Evolutionary conservation across 64 coral and sea anemone species (phyloP).

Genomic region (Montipora capricornis): DNA sequence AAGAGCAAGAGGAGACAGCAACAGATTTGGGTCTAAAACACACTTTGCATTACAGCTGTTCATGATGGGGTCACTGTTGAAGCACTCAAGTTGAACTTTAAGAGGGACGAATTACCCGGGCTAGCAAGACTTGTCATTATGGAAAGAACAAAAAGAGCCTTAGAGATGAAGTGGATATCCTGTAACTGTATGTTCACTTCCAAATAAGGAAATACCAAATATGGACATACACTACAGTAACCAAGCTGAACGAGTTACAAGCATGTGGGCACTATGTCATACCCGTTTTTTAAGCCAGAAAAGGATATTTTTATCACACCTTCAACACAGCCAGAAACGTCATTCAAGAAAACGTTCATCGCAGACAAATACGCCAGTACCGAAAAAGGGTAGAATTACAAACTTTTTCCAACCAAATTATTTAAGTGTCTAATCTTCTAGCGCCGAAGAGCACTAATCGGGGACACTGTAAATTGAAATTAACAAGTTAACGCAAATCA

Average conservation of each 20-base stretch:
- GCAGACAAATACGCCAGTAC: not conserved
- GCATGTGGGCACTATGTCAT: not conserved
- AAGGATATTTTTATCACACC: not conserved
- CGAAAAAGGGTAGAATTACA: not conserved
- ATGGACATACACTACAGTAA: not conserved
- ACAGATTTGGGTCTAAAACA: not conserved
- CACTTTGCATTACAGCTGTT: not conserved
- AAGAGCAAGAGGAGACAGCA: not conserved
- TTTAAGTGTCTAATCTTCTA: too few species aligned
- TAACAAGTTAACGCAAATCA: too few species aligned
- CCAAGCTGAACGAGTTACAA: not conserved
- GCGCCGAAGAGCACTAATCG: too few species aligned
- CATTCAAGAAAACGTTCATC: not conserved
- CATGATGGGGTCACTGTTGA: not conserved
- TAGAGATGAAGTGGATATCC: not conserved
- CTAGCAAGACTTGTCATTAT: not conserved
- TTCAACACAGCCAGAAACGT: not conserved
- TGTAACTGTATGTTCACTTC: too few species aligned
- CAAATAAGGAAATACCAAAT: too few species aligned
- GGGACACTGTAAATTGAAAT: too few species aligned
- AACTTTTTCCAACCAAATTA: not conserved
- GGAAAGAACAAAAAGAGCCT: not conserved
- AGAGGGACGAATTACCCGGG: not conserved
- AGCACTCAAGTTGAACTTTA: not conserved
- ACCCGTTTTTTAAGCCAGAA: not conserved